Evolutionary conservation across 2,113 vertebrate genomes (phyloP).

Genomic region (Hippocampus zosterae): DNA sequence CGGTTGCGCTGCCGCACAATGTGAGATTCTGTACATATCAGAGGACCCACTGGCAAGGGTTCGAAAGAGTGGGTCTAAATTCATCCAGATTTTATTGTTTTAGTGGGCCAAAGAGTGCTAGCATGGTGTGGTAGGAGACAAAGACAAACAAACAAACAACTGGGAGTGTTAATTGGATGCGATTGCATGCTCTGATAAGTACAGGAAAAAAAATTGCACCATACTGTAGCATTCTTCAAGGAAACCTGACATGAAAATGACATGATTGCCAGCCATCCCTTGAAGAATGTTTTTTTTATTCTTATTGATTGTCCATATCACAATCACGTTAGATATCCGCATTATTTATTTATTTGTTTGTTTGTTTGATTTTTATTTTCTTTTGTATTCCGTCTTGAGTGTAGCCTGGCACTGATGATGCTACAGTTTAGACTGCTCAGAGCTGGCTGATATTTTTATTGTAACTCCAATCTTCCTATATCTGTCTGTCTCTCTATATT

Average conservation of each 20-base stretch:
- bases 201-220: slow-evolving; percentile 64
- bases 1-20: slow-evolving; percentile 33
- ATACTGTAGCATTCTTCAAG: slow-evolving; percentile 76
- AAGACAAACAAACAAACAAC: slow-evolving; percentile 32
- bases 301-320: slow-evolving; percentile 33
- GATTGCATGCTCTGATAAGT: slow-evolving; percentile 75
- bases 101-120: slow-evolving; percentile 64
- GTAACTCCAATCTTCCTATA: slow-evolving; percentile 82
- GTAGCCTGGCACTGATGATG: slow-evolving; percentile 67
- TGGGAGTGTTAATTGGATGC: slow-evolving; percentile 63
- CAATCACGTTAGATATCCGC: slow-evolving; percentile 45
- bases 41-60: slow-evolving; percentile 66
- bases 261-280: slow-evolving; percentile 66
- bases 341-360: not conserved
- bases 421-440: slow-evolving; percentile 71
- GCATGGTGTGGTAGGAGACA: slow-evolving; percentile 74
- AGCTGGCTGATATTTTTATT: slow-evolving; percentile 68
- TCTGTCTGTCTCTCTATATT: slow-evolving; percentile 86
- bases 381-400: slow-evolving; percentile 54
- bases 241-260: slow-evolving; percentile 66
- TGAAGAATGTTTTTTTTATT: slow-evolving; percentile 66
- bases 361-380: not conserved
- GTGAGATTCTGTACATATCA: slow-evolving; percentile 71
- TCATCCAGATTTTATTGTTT: slow-evolving; percentile 59
- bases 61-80: slow-evolving; percentile 62